Conservation (phyloP, 2,113 vertebrate genomes). For the Aptenodytes patagonicus region DNA sequence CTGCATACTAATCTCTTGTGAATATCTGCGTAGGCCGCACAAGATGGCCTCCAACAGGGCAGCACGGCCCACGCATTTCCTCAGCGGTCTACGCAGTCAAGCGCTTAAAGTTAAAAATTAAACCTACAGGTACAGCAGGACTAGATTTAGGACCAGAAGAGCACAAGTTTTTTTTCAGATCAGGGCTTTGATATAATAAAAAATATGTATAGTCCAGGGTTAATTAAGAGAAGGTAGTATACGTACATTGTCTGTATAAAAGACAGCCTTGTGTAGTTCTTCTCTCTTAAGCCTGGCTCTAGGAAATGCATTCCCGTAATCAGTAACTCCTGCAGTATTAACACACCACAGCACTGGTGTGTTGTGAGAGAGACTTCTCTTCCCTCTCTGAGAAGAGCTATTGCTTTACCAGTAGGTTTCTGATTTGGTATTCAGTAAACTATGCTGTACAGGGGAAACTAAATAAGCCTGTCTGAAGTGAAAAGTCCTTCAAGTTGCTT, state of each 20-base stretch:
- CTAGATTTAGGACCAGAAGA: not conserved
- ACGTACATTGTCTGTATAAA: not conserved
- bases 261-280: not conserved
- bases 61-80: not conserved
- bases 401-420: not conserved
- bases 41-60: not conserved
- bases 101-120: not conserved
- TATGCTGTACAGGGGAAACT: not conserved
- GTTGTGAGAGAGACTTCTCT: not conserved
- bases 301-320: not conserved
- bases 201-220: not conserved
- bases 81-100: not conserved
- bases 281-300: not conserved
- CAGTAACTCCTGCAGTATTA: not conserved
- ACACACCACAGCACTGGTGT: not conserved
- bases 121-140: not conserved
- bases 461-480: not conserved
- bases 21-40: not conserved
- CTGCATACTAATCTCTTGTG: not conserved
- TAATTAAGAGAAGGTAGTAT: not conserved
- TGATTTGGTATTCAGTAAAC: not conserved
- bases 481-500: conserved; percentile 11
- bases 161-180: not conserved
- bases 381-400: not conserved
- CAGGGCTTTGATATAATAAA: not conserved